Base-by-base conservation (phyloP, 2,797 vertebrate genomes). In the Thaleichthys pacificus region DNA sequence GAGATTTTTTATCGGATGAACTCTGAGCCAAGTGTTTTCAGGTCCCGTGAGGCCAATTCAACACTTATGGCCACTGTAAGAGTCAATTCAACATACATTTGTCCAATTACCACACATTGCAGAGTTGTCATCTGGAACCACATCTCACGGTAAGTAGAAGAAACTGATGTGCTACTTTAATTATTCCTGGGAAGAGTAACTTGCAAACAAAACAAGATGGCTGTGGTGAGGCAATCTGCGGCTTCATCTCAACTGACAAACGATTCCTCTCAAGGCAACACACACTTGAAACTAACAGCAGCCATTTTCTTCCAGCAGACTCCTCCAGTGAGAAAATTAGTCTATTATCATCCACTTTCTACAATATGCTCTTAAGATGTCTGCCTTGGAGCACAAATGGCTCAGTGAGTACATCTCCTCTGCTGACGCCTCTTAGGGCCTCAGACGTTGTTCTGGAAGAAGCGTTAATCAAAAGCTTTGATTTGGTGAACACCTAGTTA, bases 351-450 rank as follows among this genome's bases (percentile, higher is more conserved):
- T 35, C 62, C 62, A 54, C 47, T 61, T 22, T 24, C 22, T 67
- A 30, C 65, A 67, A 19, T 28, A 24, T 49, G 15, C 64, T 47
- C 35, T 47, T 66, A 49, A 66, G 42, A 47, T 67, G 66, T 67
- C 22, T 30, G 28, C 17, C 26, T 35, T 32, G n/a, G 26, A 24
- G 24, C 66, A 67, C 24, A 67, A 54, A 51, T 17, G 28, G 8
- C 66, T 67, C 24, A 24, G 22, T n/a, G 66, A n/a, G n/a, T 47
- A 67, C 49, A 17, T 67, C 66, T 67, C 14, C 66, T 56, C 15
- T 28, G 26, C 49, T 11, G 26, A 67, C 17, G 49, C 24, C 21
- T 21, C 54, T 58, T 21, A 3, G n/a, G 49, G 24, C 14, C 66
- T 67, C 49, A 51, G 66, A 67, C 47, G 47, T 15, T 7, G 7